Evolutionary conservation across 2,113 vertebrate genomes (phyloP).

Genomic region (Lepus americanus): DNA sequence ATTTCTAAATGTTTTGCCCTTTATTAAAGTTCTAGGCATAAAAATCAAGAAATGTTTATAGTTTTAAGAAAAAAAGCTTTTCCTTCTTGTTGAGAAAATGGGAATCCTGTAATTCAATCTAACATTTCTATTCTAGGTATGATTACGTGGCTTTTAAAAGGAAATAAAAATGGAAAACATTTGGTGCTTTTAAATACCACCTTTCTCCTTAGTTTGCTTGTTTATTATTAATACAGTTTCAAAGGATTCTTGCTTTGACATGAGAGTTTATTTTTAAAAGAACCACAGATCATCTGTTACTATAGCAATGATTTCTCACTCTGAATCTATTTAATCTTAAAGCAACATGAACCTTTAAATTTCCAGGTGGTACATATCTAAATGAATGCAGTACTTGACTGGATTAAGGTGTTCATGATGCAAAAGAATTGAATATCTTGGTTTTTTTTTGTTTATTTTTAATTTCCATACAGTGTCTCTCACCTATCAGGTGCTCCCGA

Average conservation of each 20-base stretch:
- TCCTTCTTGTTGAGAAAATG: conserved; percentile 27
- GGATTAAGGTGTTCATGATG: background rate
- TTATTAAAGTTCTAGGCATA: conserved; percentile 57
- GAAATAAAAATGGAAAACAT: conserved; percentile 48
- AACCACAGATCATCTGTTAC: conserved; percentile 76
- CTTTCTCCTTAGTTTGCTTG: conserved; percentile 54
- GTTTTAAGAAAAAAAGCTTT: conserved; percentile 27
- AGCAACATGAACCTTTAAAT: conserved; percentile 67
- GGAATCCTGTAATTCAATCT: conserved; percentile 53
- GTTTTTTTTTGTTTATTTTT: background rate
- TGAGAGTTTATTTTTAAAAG: conserved; percentile 74
- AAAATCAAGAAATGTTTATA: conserved; percentile 38
- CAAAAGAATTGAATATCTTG: background rate
- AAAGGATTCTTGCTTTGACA: conserved; percentile 75
- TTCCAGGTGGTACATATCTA: conserved; percentile 67
- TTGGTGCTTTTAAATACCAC: conserved; percentile 50
- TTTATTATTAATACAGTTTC: conserved; percentile 66
- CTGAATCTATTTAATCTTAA: conserved; percentile 66
- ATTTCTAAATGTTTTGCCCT: conserved; percentile 52
- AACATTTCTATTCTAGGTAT: conserved; percentile 70
- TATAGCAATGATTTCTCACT: conserved; percentile 75
- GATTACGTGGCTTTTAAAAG: conserved; percentile 15
- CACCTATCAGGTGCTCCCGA: background rate
- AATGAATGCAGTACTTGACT: conserved; percentile 27
- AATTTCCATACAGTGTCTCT: background rate